Percentiles rank a stretch among this genome's conserved stretches.
Conservation (phyloP, 23 tunicate species). For the Corella eumyota region DNA sequence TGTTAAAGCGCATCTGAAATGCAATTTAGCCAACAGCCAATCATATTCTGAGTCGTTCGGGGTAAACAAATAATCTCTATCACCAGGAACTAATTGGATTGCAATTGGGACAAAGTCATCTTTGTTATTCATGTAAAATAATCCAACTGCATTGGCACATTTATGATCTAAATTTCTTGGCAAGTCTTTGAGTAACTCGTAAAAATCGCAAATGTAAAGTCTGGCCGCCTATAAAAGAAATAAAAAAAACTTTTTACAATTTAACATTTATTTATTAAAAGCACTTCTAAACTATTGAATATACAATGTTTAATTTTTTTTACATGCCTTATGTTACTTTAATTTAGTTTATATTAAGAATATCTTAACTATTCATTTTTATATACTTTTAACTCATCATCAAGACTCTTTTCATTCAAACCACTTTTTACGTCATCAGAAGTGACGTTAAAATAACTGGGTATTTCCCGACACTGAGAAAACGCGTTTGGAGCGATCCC, state of each 20-base stretch:
- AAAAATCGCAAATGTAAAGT: slow-evolving; percentile 23
- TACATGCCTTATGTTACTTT: too few species aligned
- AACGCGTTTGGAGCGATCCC: slow-evolving; percentile 14
- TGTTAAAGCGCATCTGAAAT: slow-evolving; percentile 23
- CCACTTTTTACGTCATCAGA: not conserved
- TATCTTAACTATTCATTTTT: too few species aligned
- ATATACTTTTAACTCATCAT: too few species aligned
- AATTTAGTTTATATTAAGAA: too few species aligned
- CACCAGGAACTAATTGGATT: slow-evolving; percentile 43
- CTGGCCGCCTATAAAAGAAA: slow-evolving; percentile 8
- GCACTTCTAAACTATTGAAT: too few species aligned
- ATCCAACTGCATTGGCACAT: slow-evolving; percentile 25
- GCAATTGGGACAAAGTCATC: slow-evolving; percentile 53
- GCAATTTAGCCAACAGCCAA: too few species aligned
- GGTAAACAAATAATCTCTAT: slow-evolving; percentile 32
- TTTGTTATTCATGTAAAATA: slow-evolving; percentile 24
- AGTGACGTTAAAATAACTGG: not conserved
- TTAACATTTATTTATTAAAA: too few species aligned
- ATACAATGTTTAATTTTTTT: too few species aligned
- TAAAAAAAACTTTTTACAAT: not conserved
- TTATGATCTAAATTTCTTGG: slow-evolving; percentile 1
- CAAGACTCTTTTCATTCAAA: not conserved
- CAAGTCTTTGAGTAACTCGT: slow-evolving; percentile 1
- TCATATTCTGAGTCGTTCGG: slow-evolving; percentile 39
- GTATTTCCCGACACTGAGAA: not conserved